Conservation (phyloP, 1,140 invertebrate genomes). For the Drosophila punjabiensis region DNA sequence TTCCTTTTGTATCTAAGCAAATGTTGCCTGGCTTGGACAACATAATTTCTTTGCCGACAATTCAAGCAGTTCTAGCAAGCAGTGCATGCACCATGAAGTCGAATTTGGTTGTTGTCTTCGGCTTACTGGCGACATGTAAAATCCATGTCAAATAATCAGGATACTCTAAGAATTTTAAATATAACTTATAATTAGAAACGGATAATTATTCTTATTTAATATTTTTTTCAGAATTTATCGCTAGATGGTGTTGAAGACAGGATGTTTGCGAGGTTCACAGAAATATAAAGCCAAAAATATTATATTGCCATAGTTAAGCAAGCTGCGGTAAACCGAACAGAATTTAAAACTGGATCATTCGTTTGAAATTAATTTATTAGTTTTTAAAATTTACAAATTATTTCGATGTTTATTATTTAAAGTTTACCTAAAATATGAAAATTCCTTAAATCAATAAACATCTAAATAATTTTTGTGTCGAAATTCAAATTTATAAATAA, state of each 20-base stretch:
- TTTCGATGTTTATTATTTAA: too few relatives aligned
- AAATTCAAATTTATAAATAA: too few relatives aligned
- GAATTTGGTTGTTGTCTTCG: constrained; percentile 49
- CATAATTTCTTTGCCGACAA: not conserved
- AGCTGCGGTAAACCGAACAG: too few relatives aligned
- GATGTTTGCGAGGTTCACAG: too few relatives aligned
- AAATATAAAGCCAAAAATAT: not conserved
- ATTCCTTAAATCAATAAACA: too few relatives aligned
- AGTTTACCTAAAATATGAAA: too few relatives aligned
- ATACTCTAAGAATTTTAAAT: not conserved
- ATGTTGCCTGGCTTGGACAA: not conserved
- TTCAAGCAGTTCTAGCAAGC: constrained; percentile 37
- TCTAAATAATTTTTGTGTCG: too few relatives aligned
- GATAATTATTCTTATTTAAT: not conserved
- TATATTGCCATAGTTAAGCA: too few relatives aligned
- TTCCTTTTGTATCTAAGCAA: not conserved
- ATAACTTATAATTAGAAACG: not conserved
- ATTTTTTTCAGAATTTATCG: not conserved
- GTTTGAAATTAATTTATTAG: too few relatives aligned
- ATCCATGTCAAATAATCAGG: not conserved
- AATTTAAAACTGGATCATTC: too few relatives aligned
- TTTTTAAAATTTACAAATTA: too few relatives aligned
- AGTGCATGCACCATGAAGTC: constrained; percentile 18
- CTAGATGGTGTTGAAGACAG: not conserved
- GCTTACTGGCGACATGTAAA: not conserved